Percentiles rank a stretch among this genome's conserved stretches.
These are phyloP conservation scores for Vombatus ursinus DNA, from an alignment of 2,113 vertebrate genomes.

Conservation along the genomic window DNA sequence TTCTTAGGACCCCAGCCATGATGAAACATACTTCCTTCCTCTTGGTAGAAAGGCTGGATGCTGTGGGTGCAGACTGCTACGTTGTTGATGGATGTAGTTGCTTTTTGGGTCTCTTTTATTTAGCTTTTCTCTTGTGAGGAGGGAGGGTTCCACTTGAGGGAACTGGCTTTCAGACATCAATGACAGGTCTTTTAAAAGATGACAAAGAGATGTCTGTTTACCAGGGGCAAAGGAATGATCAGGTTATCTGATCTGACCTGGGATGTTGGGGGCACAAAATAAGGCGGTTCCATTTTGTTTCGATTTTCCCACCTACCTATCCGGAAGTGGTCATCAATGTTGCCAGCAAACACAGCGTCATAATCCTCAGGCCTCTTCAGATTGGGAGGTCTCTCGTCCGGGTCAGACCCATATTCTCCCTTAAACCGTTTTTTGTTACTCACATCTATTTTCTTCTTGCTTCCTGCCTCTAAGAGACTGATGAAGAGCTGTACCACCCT, in stretches of 20 bases:
- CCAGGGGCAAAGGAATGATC: background rate
- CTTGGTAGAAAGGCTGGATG: background rate
- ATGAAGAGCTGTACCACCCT: slow-evolving; percentile 91
- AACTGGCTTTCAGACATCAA: background rate
- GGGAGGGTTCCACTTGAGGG: background rate
- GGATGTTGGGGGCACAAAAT: background rate
- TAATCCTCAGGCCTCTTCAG: slow-evolving; percentile 95
- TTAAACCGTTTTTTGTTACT: slow-evolving; percentile 97
- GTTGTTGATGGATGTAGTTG: background rate
- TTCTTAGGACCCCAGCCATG: background rate
- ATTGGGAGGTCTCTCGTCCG: slow-evolving; percentile 87
- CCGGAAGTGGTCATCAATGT: slow-evolving; percentile 97
- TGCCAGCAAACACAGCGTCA: slow-evolving; percentile 92
- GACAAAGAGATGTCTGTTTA: background rate
- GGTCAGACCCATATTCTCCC: slow-evolving; percentile 91
- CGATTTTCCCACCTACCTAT: slow-evolving; percentile 86
- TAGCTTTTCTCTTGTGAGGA: background rate
- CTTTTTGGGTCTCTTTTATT: background rate
- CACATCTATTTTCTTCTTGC: slow-evolving; percentile 90
- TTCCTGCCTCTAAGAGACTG: slow-evolving; percentile 89
- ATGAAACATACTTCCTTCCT: background rate
- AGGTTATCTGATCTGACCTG: background rate
- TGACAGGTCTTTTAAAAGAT: background rate
- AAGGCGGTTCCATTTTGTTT: background rate
- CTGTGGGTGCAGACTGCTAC: background rate